These are phyloP conservation scores for Canis aureus DNA, from an alignment of 2,113 vertebrate genomes.

Conservation along the genomic window DNA sequence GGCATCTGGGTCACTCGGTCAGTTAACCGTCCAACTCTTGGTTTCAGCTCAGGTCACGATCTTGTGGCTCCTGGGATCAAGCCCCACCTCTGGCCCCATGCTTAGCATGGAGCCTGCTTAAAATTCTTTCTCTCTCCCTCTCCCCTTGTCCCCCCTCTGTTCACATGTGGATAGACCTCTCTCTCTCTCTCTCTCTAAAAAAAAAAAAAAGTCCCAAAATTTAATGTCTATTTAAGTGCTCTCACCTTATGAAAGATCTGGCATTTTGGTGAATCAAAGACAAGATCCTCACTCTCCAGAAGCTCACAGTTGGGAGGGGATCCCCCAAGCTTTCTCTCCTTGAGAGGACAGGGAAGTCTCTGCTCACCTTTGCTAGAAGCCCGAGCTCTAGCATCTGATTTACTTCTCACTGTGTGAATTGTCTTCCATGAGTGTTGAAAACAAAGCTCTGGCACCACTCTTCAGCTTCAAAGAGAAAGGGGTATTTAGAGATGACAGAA, in stretches of 20 bases:
- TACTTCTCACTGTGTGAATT: not conserved
- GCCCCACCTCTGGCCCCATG: accelerated
- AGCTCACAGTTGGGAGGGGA: accelerated
- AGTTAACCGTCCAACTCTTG: not conserved
- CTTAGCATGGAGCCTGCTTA: not conserved
- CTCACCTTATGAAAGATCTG: not conserved
- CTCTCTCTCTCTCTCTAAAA: not conserved
- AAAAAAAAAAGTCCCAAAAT: not conserved
- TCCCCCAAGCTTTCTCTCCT: not conserved
- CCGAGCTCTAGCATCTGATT: not conserved
- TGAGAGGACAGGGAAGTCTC: not conserved
- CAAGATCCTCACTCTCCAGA: not conserved
- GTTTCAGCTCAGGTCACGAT: not conserved
- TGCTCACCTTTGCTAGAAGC: too few relatives aligned
- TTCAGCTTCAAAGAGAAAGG: not conserved
- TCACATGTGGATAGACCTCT: not conserved
- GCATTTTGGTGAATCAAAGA: not conserved
- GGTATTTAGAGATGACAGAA: not conserved
- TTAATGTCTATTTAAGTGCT: not conserved
- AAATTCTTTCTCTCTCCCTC: not conserved
- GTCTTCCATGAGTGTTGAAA: not conserved
- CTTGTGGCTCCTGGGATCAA: not conserved
- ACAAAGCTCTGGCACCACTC: not conserved
- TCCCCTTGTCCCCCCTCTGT: not conserved
- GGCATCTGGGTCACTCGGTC: not conserved